Evolutionary conservation across 2,888 invertebrate species (phyloP).

Genomic region (Agrochola circellaris): DNA sequence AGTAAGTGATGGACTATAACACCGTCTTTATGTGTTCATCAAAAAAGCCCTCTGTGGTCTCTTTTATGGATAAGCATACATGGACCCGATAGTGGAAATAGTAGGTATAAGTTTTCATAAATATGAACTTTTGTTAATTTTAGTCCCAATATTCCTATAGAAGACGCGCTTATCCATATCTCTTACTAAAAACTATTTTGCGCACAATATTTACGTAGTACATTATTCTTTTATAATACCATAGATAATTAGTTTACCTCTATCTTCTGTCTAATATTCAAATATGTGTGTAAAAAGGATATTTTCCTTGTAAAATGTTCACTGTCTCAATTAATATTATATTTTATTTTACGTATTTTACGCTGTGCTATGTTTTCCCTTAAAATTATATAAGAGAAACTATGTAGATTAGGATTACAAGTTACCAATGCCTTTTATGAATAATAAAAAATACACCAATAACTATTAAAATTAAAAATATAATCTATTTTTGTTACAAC

Average conservation of each 20-base stretch:
- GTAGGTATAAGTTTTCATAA: not conserved
- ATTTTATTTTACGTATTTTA: conserved; percentile 28
- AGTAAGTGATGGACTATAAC: not conserved
- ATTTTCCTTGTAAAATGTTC: conserved; percentile 2
- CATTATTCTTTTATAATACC: conserved; percentile 15
- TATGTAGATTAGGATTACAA: conserved; percentile 23
- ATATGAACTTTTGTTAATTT: conserved; percentile 2
- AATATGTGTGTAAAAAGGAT: not conserved
- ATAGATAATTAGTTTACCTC: not conserved
- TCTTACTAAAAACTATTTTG: conserved; percentile 18
- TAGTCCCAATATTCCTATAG: conserved; percentile 3
- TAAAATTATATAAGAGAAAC: conserved; percentile 14
- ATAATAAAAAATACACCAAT: conserved; percentile 20
- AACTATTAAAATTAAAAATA: conserved; percentile 26
- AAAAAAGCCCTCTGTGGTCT: not conserved
- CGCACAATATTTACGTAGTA: conserved; percentile 49
- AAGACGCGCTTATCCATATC: conserved; percentile 30
- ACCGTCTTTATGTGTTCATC: not conserved
- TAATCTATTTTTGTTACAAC: conserved; percentile 32
- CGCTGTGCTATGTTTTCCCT: conserved; percentile 1
- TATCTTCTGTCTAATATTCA: conserved; percentile 17
- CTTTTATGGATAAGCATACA: not conserved
- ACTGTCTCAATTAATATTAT: conserved; percentile 23
- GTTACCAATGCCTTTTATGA: conserved; percentile 44
- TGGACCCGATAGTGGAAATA: not conserved